Evolutionary conservation across 2,113 vertebrate genomes (phyloP), one percentile per base, ranked within the genome.

Genomic region (Pseudopodoces humilis): DNA sequence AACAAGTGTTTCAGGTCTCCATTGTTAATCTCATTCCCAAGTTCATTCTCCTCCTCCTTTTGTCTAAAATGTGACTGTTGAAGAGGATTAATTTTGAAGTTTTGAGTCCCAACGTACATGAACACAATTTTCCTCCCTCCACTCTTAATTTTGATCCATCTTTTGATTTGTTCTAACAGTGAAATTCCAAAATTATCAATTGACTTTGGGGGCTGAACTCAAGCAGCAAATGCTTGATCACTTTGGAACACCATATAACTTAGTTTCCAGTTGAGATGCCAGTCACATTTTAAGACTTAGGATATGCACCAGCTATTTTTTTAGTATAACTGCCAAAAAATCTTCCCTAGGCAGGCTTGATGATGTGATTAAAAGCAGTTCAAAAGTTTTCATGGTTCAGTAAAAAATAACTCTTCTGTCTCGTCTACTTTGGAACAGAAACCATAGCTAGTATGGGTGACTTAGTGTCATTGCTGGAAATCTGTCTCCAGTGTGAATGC

Each of bases 11-110:
- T 86, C 13, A 14, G 92, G 60, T 94, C 88, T 94, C 83, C 94
- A 93, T 94, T 74, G 88, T 96, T 96, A 70, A 86, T 65, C 50
- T 92, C 92, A 95, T 96, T 83, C 59, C 94, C 43, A 59, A 67
- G 6, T 81, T 88, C 92, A 95, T 95, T 69, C 31, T 74, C 46
- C 8, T 95, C n/a, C 68, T 92, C 85, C 94, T 95, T 83, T 88
- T 86, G 92, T 95, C 92, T 94, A 77, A 93, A 94, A 86, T 94
- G 95, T 95, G 94, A 93, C 94, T 94, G 90, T 68, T 90, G 23
- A 90, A 77, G 20, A 59, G 71, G 50, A 50, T 86, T 90, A 10
- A 43, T 50, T 37, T 59, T 62, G 28, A 91, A 60, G 15, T 93
- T 83, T 11, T 15, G 37, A 72, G n/a, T 67, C 85, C 23, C 15